These are phyloP conservation scores for Eupithecia insigniata DNA, from an alignment of 2,888 invertebrate genomes.

Conservation along the genomic window DNA sequence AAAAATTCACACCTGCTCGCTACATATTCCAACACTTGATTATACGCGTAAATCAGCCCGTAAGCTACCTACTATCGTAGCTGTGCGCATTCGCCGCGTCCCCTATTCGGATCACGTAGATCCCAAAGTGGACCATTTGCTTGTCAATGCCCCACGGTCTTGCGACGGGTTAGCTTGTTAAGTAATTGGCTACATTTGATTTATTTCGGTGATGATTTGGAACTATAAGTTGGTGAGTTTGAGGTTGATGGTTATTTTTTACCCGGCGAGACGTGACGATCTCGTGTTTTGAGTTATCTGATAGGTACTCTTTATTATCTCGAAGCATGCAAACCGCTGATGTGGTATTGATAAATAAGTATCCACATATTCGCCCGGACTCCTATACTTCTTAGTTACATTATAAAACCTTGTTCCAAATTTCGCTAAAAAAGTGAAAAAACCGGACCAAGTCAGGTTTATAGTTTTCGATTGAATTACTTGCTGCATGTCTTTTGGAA, in stretches of 20 bases:
- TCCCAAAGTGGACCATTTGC: slow-evolving; percentile 72
- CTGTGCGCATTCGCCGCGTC: slow-evolving; percentile 53
- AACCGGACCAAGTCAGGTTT: too few species aligned
- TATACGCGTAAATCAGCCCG: slow-evolving; percentile 62
- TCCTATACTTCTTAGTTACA: too few species aligned
- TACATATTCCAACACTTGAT: slow-evolving; percentile 45
- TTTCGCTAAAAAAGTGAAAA: neutral
- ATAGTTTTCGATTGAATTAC: neutral
- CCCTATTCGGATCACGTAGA: slow-evolving; percentile 75
- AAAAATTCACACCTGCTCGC: neutral
- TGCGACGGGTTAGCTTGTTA: slow-evolving; percentile 67
- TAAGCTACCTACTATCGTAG: slow-evolving; percentile 67
- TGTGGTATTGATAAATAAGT: too few species aligned
- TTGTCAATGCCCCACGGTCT: slow-evolving; percentile 59
- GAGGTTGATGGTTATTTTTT: neutral
- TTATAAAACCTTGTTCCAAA: neutral
- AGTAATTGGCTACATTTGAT: slow-evolving; percentile 70
- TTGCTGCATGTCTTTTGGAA: neutral
- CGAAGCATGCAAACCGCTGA: neutral
- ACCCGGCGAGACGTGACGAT: neutral
- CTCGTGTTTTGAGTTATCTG: neutral
- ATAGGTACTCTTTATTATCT: neutral
- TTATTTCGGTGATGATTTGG: slow-evolving; percentile 58
- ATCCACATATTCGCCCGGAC: too few species aligned
- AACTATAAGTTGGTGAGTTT: slow-evolving; percentile 8